Evolutionary conservation across 92 coral and sea anemone genomes (phyloP).

Genomic region (Phenganax subtilis): DNA sequence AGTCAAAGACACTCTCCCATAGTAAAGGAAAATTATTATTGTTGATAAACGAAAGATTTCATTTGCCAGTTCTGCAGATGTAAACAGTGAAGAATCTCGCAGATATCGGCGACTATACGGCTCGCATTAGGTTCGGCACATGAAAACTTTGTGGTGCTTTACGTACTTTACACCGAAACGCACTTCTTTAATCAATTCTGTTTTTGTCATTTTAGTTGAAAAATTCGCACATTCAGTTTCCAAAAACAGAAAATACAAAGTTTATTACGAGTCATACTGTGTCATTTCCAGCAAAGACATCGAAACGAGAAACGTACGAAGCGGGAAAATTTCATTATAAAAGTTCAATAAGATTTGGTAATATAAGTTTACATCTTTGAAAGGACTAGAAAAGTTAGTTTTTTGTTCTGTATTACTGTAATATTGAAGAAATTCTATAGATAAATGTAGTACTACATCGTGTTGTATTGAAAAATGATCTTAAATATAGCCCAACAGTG

Average conservation of each 20-base stretch:
- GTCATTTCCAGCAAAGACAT: slow-evolving; percentile 79
- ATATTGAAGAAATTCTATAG: too few species aligned
- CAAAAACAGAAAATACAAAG: slow-evolving; percentile 64
- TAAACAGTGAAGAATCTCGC: too few species aligned
- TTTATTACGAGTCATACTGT: slow-evolving; percentile 89
- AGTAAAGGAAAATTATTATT: too few species aligned
- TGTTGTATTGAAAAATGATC: too few species aligned
- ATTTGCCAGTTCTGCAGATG: too few species aligned
- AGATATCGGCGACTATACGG: too few species aligned
- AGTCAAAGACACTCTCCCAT: too few species aligned
- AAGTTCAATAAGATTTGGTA: slow-evolving; percentile 87
- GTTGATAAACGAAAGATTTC: too few species aligned
- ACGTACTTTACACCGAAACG: background rate
- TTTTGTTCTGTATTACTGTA: background rate
- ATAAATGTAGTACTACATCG: too few species aligned
- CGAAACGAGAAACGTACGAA: slow-evolving; percentile 50
- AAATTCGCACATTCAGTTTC: slow-evolving; percentile 82
- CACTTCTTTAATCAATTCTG: background rate
- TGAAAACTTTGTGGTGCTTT: background rate
- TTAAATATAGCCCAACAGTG: too few species aligned
- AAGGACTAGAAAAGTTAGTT: background rate
- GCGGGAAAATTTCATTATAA: slow-evolving; percentile 66
- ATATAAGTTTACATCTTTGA: slow-evolving; percentile 49
- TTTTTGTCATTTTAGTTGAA: slow-evolving; percentile 56
- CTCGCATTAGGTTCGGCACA: background rate